Evolutionary conservation across 1,140 invertebrate genomes (phyloP).

Genomic region (Pemphigus obesinymphae): DNA sequence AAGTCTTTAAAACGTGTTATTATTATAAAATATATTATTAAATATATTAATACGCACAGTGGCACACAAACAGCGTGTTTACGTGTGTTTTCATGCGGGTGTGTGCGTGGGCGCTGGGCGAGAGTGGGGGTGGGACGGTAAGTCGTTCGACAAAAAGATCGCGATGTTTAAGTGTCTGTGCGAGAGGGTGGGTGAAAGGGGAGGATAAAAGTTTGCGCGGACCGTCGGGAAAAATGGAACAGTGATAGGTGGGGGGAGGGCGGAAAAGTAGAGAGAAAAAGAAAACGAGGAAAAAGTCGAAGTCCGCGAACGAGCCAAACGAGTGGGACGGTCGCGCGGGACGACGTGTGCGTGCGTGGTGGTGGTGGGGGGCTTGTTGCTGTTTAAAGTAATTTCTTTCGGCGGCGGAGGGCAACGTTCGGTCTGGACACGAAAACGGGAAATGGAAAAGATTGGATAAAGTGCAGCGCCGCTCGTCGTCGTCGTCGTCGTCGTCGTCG

Average conservation of each 20-base stretch:
- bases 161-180: not conserved
- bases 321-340: not conserved
- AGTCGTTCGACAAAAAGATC: not conserved
- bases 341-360: not conserved
- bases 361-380: not conserved
- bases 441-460: slow-evolving; percentile 42
- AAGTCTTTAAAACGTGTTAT: no score
- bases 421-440: slow-evolving; percentile 40
- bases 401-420: not conserved
- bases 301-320: slow-evolving; percentile 6
- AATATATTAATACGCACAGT: no score
- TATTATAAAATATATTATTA: no score
- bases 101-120: not conserved
- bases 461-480: slow-evolving; percentile 13
- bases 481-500: not conserved
- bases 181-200: not conserved
- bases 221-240: not conserved
- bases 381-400: slow-evolving; percentile 35
- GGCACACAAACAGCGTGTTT: not conserved
- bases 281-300: slow-evolving; percentile 21
- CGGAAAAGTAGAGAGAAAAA: not conserved
- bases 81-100: not conserved
- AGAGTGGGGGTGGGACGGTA: not conserved
- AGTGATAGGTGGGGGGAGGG: not conserved
- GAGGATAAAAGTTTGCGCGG: not conserved